Base-by-base conservation (phyloP, 2,797 vertebrate species). In the Peromyscus eremicus region DNA sequence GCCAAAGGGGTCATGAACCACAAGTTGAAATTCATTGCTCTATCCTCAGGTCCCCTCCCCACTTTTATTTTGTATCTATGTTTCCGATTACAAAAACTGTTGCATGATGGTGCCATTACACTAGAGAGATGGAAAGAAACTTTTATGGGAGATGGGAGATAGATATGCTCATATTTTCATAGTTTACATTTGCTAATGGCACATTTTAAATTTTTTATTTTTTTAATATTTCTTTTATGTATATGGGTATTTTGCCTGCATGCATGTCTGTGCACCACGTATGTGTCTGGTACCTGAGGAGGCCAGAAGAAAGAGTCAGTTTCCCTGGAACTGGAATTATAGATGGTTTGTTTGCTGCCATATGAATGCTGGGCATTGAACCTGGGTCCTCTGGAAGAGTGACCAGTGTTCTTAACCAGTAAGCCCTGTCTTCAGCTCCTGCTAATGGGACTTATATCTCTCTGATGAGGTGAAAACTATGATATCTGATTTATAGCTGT, bases 41-140 rank as follows among this genome's bases (percentile, higher is more conserved):
- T 64, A 43, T 43, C 62, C 16, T 57, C 25, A 17, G 25, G 14
- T 62, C 16, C 29, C 19, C 32, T 85, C 68, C 19, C 12, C 46
- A 55, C 13, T 25, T 37, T 87, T 52, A 14, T 6, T n/a, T 85
- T 49, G 27, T 70, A 27, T 32, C 25, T 49, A 40, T 16, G 2
- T 66, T 95, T 94, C 64, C 37, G 27, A 81, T 81, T 93, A 76
- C 64, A 21, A 52, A 79, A 90, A 84, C n/a, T 37, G n/a, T 64
- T 68, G 5, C 52, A 73, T 57, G 2, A 6, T 40, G 32, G 21
- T 70, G 27, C 1, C 49, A 68, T 66, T 80, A 92, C 89, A n/a
- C 52, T 32, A 62, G 32, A 6, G 60, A 4, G 13, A 27, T 57
- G 11, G 52, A 91, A 94, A 79, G 17, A 29, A 90, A 46, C 29